phyloP scores from a whole-genome alignment of 2,797 vertebrate species.

The Neosalanx taihuensis region DNA sequence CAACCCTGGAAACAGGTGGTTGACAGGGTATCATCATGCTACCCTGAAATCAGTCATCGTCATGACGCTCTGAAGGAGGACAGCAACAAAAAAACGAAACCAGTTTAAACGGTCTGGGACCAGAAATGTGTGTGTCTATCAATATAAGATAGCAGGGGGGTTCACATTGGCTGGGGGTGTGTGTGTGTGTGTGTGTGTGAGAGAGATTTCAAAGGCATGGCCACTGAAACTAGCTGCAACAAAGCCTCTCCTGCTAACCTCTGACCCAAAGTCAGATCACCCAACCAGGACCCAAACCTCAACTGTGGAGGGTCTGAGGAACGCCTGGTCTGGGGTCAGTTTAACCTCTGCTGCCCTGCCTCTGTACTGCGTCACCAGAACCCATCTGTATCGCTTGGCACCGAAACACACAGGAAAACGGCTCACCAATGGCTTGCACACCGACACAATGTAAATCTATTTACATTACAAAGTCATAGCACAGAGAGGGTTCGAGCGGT shows the following conservation, averaged over 20 bases:
- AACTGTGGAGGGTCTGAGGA: constrained; percentile 8
- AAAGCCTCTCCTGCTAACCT: background rate
- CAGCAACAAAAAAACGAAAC: too few species aligned
- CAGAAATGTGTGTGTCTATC: constrained; percentile 6
- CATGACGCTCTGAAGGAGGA: constrained; percentile 20
- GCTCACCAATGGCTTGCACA: constrained; percentile 36
- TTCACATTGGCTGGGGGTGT: background rate
- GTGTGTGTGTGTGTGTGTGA: background rate
- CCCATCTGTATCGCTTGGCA: constrained; percentile 57
- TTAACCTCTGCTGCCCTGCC: constrained; percentile 26
- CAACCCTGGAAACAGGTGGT: constrained; percentile 24
- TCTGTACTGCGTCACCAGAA: constrained; percentile 19
- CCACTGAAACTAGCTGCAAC: background rate
- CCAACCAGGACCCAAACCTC: background rate
- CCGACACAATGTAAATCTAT: constrained; percentile 38
- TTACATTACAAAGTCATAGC: constrained; percentile 2
- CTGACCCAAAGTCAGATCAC: background rate
- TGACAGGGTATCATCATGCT: constrained; percentile 6
- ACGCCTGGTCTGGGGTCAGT: constrained; percentile 22
- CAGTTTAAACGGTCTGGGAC: constrained; percentile 15
- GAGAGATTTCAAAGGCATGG: background rate
- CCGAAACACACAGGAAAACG: constrained; percentile 54
- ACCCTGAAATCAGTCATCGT: constrained; percentile 30
- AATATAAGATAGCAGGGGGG: background rate
- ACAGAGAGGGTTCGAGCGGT: constrained; percentile 18